phyloP scores from a whole-genome alignment of 2,113 vertebrate genomes.

The Benitochromis conjunctus region DNA sequence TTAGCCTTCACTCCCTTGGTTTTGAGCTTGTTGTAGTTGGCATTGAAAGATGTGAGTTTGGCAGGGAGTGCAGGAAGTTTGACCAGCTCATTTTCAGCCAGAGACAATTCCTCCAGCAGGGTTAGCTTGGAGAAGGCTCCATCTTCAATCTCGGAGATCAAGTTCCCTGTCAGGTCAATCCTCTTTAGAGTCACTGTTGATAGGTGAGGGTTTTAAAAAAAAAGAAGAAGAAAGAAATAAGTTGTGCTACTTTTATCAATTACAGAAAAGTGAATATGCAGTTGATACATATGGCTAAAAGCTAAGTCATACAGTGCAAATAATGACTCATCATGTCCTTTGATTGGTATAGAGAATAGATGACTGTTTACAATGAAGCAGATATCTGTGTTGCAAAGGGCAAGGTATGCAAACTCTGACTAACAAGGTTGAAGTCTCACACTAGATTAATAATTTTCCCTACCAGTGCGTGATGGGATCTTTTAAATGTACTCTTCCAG shows the following conservation, averaged over 20 bases:
- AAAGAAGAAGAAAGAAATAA: neutral
- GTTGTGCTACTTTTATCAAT: neutral
- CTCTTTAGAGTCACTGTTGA: conserved; percentile 87
- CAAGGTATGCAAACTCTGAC: neutral
- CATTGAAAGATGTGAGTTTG: conserved; percentile 85
- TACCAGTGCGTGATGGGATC: neutral
- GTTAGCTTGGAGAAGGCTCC: conserved; percentile 87
- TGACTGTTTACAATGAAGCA: neutral
- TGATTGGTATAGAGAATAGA: neutral
- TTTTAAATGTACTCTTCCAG: neutral
- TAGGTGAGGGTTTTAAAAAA: neutral
- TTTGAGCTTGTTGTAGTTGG: conserved; percentile 87
- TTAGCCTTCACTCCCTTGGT: conserved; percentile 93
- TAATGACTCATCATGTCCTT: neutral
- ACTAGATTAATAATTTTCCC: neutral
- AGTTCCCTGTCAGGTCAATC: conserved; percentile 93
- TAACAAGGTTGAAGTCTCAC: neutral
- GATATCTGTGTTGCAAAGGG: neutral
- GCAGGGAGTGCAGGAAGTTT: conserved; percentile 89
- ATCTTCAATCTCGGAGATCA: conserved; percentile 94
- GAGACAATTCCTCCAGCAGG: conserved; percentile 85
- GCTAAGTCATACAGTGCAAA: neutral
- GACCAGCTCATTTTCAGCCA: conserved; percentile 88
- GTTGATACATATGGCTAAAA: neutral
- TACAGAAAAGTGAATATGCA: neutral